These are phyloP conservation scores for Agrotis puta DNA, from an alignment of 2,888 invertebrate genomes.

Conservation along the genomic window DNA sequence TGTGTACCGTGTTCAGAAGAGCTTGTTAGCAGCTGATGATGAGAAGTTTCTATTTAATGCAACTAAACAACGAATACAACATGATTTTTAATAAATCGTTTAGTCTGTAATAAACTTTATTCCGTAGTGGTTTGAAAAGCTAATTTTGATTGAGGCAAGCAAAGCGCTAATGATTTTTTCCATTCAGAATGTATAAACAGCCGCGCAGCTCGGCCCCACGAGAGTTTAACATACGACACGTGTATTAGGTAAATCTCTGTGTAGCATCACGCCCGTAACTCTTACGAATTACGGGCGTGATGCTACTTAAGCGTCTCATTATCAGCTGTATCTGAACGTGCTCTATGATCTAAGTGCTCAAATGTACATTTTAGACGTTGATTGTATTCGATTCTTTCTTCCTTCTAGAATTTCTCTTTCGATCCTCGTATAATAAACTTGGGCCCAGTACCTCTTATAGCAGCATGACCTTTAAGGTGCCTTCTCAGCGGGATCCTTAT, in stretches of 20 bases:
- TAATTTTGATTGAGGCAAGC: too few species aligned
- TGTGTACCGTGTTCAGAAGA: conserved; percentile 61
- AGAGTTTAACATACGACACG: too few species aligned
- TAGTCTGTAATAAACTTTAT: too few species aligned
- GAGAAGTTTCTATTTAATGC: not conserved
- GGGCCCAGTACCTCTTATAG: not conserved
- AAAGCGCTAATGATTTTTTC: too few species aligned
- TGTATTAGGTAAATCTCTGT: too few species aligned
- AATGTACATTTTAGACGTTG: conserved; percentile 82
- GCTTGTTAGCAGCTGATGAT: conserved; percentile 56
- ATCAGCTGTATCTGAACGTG: conserved; percentile 52
- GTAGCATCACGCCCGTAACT: too few species aligned
- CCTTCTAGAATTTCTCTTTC: conserved; percentile 74
- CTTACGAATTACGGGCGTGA: too few species aligned
- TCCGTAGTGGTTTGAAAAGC: too few species aligned
- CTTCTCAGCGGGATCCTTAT: too few species aligned
- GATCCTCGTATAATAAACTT: conserved; percentile 65
- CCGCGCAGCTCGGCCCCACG: too few species aligned
- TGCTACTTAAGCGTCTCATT: not conserved
- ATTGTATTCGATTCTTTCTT: conserved; percentile 76
- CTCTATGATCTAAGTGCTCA: conserved; percentile 79
- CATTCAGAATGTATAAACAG: too few species aligned
- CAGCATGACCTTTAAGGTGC: not conserved
- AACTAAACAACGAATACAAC: conserved; percentile 46
- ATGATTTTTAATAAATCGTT: too few species aligned